A percentile compares a stretch with the other conserved stretches of the same genome.
These are phyloP conservation scores for Ophion slaviceki DNA, from an alignment of 2,888 invertebrate genomes.

Conservation along the genomic window DNA sequence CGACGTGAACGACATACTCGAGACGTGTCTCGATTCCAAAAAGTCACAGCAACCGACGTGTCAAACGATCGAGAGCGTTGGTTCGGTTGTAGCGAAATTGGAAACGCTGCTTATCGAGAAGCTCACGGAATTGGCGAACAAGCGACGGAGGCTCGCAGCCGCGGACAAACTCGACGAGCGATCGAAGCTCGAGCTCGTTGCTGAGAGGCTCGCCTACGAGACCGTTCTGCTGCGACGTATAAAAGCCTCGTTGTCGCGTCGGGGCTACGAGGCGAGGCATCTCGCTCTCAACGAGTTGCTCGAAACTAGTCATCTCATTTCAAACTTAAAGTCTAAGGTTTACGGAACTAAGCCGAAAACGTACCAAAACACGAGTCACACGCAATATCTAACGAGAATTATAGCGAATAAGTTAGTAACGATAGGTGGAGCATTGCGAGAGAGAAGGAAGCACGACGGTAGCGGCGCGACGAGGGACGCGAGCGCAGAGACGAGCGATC, in stretches of 20 bases:
- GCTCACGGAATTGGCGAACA: slow-evolving; percentile 88
- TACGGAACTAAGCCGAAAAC: slow-evolving; percentile 81
- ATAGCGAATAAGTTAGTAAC: slow-evolving; percentile 88
- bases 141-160: slow-evolving; percentile 87
- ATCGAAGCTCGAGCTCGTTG: slow-evolving; percentile 89
- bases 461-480: not conserved
- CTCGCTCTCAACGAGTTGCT: slow-evolving; percentile 85
- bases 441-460: not conserved
- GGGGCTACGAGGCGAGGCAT: slow-evolving; percentile 72
- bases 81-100: slow-evolving; percentile 81
- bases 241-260: slow-evolving; percentile 74
- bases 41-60: slow-evolving; percentile 73
- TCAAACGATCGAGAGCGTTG: slow-evolving; percentile 76
- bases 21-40: slow-evolving; percentile 78
- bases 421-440: slow-evolving; percentile 69
- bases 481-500: slow-evolving; percentile 24
- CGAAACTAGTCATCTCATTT: slow-evolving; percentile 91
- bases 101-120: slow-evolving; percentile 89
- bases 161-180: slow-evolving; percentile 88
- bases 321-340: slow-evolving; percentile 87
- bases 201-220: slow-evolving; percentile 93
- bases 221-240: slow-evolving; percentile 87
- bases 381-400: slow-evolving; percentile 91
- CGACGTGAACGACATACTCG: slow-evolving; percentile 79
- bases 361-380: slow-evolving; percentile 81